Base-by-base conservation (phyloP, 1,140 invertebrate species). In the Drosophila baimaii region DNA sequence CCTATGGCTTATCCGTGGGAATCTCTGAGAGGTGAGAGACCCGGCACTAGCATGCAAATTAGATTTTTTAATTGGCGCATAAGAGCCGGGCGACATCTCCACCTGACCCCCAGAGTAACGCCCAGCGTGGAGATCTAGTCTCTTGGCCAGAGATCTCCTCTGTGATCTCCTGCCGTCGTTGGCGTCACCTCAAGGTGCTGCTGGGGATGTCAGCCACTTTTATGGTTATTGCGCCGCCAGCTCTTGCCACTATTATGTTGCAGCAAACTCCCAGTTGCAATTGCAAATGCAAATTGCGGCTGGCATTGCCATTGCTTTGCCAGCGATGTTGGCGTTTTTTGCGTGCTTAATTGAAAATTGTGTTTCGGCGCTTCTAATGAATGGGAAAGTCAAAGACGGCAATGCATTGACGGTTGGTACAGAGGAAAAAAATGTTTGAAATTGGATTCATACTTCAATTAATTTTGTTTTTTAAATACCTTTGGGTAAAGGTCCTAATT, bases 21-120 rank as follows among this genome's bases (percentile, higher is more conserved):
- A 71, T 71, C 65, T 33, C 31, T 1, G 2, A 9, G 13, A 43
- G 59, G 65, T 43, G 62, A 54, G 61, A 54, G 25, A 66, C 44
- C 15, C 29, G 15, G 39, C 61, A 69, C 51, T 66, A 77, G 57
- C 68, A 88, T 88, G 84, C 84, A 88, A 88, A 88, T 88, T 88
- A 84, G 85, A 89, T 78, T 89, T 77, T 89, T 88, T 88, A 88
- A 88, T 88, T 88, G 84, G 83, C 68, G 82, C 76, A 72, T 85
- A 81, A 86, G 62, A 33, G 29, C 19, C 71, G 73, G 73, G 51
- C 77, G 55, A 72, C 58, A 69, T 31, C 65, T 23, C 44, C 44
- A 54, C 41, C 69, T 72, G 69, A 63, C 72, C 51, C 23, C 41
- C 33, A 65, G 57, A 35, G 49, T 41, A 35, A 76, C 46, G 37